Evolutionary conservation across 2,888 invertebrate species (phyloP).

Genomic region (Nysson spinosus): DNA sequence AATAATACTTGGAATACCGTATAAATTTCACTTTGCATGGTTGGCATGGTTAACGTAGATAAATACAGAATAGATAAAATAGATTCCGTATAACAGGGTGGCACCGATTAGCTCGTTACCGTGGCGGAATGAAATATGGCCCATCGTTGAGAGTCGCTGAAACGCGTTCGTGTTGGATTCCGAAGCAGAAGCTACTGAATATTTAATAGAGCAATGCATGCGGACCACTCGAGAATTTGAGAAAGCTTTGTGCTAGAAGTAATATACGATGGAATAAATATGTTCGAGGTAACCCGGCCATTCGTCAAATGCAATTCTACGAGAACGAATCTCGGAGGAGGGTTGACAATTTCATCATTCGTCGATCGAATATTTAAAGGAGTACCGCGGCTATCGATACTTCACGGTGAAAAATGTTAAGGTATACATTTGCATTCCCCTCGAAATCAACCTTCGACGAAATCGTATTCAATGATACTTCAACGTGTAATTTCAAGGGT

Average conservation of each 20-base stretch:
- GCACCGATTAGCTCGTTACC: constrained; percentile 50
- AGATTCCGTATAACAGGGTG: constrained; percentile 42
- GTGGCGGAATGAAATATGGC: constrained; percentile 37
- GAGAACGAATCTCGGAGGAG: neutral
- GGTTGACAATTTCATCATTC: neutral
- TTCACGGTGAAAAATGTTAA: neutral
- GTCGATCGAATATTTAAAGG: neutral
- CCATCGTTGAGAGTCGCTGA: constrained; percentile 39
- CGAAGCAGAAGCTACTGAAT: constrained; percentile 37
- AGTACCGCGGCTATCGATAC: neutral
- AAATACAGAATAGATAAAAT: constrained; percentile 48
- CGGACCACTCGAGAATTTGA: constrained; percentile 16
- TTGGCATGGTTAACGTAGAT: constrained; percentile 39
- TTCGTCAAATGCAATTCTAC: neutral
- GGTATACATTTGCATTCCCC: constrained; percentile 20
- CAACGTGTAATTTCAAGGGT: constrained; percentile 27
- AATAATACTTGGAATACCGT: constrained; percentile 30
- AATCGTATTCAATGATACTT: constrained; percentile 27
- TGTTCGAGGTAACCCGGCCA: neutral
- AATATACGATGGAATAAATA: neutral
- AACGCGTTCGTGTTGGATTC: constrained; percentile 23
- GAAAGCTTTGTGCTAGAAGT: constrained; percentile 12
- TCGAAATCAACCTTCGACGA: neutral
- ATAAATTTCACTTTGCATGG: constrained; percentile 14
- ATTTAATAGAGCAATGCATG: constrained; percentile 38